A percentile compares a stretch with the other conserved stretches of the same genome.
Evolutionary conservation across 2,113 vertebrate genomes (phyloP).

Genomic region (Chascanopsetta lugubris): DNA sequence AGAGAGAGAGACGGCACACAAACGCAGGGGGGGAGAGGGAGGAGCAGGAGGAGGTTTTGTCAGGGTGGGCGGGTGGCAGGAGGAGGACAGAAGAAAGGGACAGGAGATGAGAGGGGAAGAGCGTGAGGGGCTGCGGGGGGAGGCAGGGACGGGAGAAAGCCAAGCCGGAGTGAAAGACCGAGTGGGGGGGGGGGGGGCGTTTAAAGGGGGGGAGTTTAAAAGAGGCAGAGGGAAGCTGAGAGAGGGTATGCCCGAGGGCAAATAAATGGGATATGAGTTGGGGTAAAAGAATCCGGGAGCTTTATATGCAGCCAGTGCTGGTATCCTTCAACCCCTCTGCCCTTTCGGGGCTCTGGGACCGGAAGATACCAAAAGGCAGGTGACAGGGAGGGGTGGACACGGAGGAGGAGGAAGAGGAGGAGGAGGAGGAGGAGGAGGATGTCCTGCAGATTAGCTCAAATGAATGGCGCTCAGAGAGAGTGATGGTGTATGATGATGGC

Average conservation of each 20-base stretch:
- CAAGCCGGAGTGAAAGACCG: constrained; percentile 60
- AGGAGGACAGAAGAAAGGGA: constrained; percentile 42
- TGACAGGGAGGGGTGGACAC: constrained; percentile 20
- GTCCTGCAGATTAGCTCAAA: constrained; percentile 8
- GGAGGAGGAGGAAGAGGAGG: not conserved
- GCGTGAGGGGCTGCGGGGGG: constrained; percentile 31
- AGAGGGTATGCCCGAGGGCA: constrained; percentile 68
- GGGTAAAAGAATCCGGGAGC: constrained; percentile 60
- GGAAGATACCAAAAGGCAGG: constrained; percentile 45
- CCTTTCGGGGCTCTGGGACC: constrained; percentile 55
- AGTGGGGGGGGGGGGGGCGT: constrained; percentile 61
- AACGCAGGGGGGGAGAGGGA: constrained; percentile 18
- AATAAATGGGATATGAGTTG: constrained; percentile 74
- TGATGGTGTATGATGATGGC: not conserved
- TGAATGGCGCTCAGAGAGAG: not conserved
- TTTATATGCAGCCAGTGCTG: constrained; percentile 69
- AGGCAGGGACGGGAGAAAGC: constrained; percentile 56
- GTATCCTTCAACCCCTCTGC: constrained; percentile 62
- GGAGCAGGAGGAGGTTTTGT: constrained; percentile 40
- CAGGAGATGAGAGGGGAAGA: constrained; percentile 33
- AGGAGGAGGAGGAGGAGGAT: not conserved
- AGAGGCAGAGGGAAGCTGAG: constrained; percentile 63
- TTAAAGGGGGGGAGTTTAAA: constrained; percentile 67
- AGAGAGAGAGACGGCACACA: constrained; percentile 26
- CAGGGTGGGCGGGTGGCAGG: constrained; percentile 28